A percentile compares a stretch with the other conserved stretches of the same genome.
Conservation (phyloP, 2,113 vertebrate species). For the Vireo altiloquus region DNA sequence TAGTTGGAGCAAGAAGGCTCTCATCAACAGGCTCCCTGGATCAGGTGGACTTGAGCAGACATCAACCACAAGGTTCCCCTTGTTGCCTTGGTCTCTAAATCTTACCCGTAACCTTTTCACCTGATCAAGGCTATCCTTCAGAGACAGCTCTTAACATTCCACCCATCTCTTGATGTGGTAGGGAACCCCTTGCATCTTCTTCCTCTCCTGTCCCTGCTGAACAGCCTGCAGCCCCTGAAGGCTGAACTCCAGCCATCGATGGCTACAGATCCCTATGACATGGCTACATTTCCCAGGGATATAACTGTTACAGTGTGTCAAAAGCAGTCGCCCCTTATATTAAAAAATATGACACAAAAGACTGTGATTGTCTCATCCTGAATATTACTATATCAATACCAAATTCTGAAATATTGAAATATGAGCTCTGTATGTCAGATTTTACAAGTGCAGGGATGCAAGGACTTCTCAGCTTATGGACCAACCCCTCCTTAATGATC, state of each 20-base stretch:
- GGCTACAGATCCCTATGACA: not conserved
- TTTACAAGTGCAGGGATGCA: not conserved
- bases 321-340: not conserved
- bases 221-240: not conserved
- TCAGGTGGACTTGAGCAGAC: not conserved
- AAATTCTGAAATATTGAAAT: no score
- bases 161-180: no score
- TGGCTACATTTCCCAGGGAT: not conserved
- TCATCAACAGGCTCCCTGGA: not conserved
- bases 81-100: not conserved
- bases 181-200: rapidly evolving
- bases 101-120: not conserved
- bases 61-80: not conserved
- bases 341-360: not conserved
- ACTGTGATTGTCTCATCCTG: not conserved
- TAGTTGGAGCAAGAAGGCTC: not conserved
- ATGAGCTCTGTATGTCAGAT: not conserved
- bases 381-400: no score
- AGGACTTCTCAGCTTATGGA: not conserved
- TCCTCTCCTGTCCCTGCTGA: not conserved
- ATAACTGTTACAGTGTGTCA: not conserved
- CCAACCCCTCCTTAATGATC: not conserved
- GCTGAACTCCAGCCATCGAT: rapidly evolving
- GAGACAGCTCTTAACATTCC: not conserved
- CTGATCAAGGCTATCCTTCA: not conserved